Percentiles rank a stretch among this genome's conserved stretches.
phyloP scores from a whole-genome alignment of 2,113 vertebrate genomes.

The Phoenicopterus ruber region DNA sequence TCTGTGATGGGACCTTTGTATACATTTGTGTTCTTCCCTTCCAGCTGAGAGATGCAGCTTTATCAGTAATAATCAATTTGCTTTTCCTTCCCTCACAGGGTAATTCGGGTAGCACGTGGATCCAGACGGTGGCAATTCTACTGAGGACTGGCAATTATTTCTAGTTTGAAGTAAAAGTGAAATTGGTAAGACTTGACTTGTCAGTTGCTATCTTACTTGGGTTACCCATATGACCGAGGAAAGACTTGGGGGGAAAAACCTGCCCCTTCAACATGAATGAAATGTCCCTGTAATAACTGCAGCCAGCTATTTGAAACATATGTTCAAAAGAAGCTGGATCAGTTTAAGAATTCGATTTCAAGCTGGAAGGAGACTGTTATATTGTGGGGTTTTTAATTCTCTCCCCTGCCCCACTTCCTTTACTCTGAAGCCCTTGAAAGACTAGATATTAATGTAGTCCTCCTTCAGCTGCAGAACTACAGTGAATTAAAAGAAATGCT shows the following conservation, averaged over 20 bases:
- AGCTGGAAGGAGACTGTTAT: not conserved
- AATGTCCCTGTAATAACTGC: not conserved
- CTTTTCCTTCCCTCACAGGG: not conserved
- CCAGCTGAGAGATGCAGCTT: not conserved
- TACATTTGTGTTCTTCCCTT: not conserved
- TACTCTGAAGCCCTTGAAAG: not conserved
- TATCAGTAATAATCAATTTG: not conserved
- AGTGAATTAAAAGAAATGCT: not conserved
- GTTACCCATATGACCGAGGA: not conserved
- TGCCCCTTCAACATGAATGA: not conserved
- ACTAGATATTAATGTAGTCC: not conserved
- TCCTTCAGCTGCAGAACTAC: not conserved
- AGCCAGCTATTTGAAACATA: not conserved
- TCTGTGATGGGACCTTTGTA: not conserved
- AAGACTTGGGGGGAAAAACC: not conserved
- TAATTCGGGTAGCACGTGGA: not conserved
- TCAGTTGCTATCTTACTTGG: not conserved
- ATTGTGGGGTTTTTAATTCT: not conserved
- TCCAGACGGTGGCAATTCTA: not conserved
- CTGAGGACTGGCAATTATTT: not conserved
- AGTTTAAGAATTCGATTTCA: not conserved
- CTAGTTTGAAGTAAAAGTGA: slow-evolving; percentile 4
- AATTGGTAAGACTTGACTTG: slow-evolving; percentile 19
- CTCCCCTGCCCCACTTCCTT: not conserved
- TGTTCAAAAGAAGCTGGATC: not conserved